phyloP scores from a whole-genome alignment of 2,888 invertebrate genomes.

The Dioctria rufipes region DNA sequence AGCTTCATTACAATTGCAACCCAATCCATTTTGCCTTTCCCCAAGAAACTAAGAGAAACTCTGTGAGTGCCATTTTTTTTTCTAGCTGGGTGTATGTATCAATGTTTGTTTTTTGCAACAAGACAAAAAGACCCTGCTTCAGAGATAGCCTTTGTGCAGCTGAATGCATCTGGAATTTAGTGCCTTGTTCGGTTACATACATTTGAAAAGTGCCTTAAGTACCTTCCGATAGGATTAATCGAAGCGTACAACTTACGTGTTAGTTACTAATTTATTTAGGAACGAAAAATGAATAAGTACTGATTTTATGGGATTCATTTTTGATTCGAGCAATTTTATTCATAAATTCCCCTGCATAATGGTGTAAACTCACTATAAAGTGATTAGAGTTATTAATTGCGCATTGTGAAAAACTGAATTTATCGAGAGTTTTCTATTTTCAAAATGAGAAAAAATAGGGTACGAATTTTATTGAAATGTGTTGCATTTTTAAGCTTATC shows the following conservation, averaged over 20 bases:
- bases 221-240: neutral
- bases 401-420: too few species aligned
- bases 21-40: slow-evolving; percentile 31
- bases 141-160: slow-evolving; percentile 30
- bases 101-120: slow-evolving; percentile 18
- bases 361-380: too few species aligned
- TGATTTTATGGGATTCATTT: too few species aligned
- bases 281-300: too few species aligned
- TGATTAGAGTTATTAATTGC: too few species aligned
- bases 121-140: neutral
- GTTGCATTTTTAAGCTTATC: too few species aligned
- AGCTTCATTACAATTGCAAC: slow-evolving; percentile 60
- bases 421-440: too few species aligned
- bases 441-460: too few species aligned
- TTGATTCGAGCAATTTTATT: too few species aligned
- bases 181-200: neutral
- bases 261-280: too few species aligned
- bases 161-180: slow-evolving; percentile 10
- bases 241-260: neutral
- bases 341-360: too few species aligned
- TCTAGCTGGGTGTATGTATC: slow-evolving; percentile 10
- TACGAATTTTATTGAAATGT: too few species aligned
- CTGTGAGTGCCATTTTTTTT: slow-evolving; percentile 37
- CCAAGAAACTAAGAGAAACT: neutral
- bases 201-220: neutral